Percentiles rank a stretch among this genome's conserved stretches.
Evolutionary conservation across 2,888 invertebrate species (phyloP).

Genomic region (Cataglyphis livida): DNA sequence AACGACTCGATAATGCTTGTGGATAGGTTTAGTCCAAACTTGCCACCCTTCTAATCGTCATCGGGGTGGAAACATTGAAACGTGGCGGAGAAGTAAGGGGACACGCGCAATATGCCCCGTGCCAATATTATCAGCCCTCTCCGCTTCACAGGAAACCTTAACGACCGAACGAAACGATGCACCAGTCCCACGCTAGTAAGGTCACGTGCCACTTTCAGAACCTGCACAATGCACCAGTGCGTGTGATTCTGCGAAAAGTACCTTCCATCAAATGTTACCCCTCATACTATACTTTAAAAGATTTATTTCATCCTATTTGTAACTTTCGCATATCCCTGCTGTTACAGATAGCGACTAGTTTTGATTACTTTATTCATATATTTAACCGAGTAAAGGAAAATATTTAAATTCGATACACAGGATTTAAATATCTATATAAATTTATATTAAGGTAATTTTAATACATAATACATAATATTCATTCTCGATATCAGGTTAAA

Average conservation of each 20-base stretch:
- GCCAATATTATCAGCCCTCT: constrained; percentile 81
- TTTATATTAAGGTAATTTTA: background rate
- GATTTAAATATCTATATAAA: background rate
- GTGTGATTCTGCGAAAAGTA: constrained; percentile 80
- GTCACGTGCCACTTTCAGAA: constrained; percentile 79
- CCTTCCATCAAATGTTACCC: constrained; percentile 66
- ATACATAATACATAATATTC: background rate
- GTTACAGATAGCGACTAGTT: background rate
- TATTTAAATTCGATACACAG: background rate
- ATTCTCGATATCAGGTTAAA: background rate
- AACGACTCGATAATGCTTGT: constrained; percentile 72
- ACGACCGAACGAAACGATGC: constrained; percentile 70
- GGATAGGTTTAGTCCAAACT: constrained; percentile 71
- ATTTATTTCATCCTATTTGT: constrained; percentile 68
- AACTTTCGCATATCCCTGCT: constrained; percentile 8
- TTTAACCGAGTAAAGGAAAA: background rate
- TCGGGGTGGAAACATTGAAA: constrained; percentile 73
- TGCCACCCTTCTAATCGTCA: constrained; percentile 68
- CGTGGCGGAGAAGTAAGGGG: constrained; percentile 57
- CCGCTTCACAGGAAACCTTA: constrained; percentile 68
- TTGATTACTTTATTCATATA: constrained; percentile 12
- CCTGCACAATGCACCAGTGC: constrained; percentile 80
- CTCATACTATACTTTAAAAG: constrained; percentile 47
- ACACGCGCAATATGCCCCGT: constrained; percentile 82
- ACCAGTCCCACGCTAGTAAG: constrained; percentile 80